Evolutionary conservation across 1,140 invertebrate genomes (phyloP).

Genomic region (Bombus cullumanus): DNA sequence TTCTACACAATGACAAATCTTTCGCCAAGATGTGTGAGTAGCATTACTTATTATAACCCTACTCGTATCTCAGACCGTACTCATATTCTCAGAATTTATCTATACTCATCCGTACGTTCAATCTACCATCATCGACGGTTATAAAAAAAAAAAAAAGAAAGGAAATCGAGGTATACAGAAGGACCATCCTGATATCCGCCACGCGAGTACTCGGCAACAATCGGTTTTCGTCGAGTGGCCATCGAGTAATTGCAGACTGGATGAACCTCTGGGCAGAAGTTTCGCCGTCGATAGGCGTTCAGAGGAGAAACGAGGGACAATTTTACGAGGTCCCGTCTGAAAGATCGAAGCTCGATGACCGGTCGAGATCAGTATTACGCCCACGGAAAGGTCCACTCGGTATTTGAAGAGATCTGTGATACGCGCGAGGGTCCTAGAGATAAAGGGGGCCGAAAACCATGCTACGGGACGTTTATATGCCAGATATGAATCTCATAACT

Average conservation of each 20-base stretch:
- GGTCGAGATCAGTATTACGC: too few relatives aligned
- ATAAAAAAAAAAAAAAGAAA: not conserved
- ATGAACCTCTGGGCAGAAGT: not conserved
- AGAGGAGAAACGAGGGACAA: not conserved
- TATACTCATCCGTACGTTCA: not conserved
- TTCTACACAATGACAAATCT: too few relatives aligned
- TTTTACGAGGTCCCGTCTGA: slow-evolving; percentile 14
- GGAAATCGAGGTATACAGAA: not conserved
- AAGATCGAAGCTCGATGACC: slow-evolving; percentile 26
- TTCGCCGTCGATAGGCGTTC: not conserved
- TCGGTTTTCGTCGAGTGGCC: not conserved
- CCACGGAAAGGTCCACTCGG: slow-evolving; percentile 8
- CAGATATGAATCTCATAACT: slow-evolving; percentile 30
- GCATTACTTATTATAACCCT: not conserved
- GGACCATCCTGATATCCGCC: not conserved
- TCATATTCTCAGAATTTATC: not conserved
- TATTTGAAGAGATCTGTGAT: slow-evolving; percentile 23
- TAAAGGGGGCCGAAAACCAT: slow-evolving; percentile 9
- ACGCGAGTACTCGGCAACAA: not conserved
- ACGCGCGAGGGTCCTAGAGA: not conserved
- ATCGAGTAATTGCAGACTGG: not conserved
- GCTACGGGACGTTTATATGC: not conserved
- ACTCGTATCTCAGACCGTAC: not conserved
- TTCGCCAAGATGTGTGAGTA: too few relatives aligned
- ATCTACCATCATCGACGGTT: not conserved